Base-by-base conservation (phyloP, 2,797 vertebrate species). In the Poecilia velifera region DNA sequence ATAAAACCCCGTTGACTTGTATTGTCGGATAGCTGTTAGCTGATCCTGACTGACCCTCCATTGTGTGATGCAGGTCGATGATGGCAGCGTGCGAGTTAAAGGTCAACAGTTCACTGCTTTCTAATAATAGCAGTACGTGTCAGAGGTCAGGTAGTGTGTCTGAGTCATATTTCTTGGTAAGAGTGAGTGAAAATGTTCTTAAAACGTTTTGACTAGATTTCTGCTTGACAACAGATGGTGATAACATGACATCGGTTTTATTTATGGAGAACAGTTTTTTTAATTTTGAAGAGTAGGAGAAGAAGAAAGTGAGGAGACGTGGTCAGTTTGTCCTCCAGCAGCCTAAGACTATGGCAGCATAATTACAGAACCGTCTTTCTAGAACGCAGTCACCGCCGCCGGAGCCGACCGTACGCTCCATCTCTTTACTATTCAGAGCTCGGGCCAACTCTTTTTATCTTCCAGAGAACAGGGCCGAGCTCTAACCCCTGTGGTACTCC, bases 1-100 rank as follows among this genome's bases (percentile, higher is more conserved):
- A 68, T 85, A 80, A 85, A 86, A 86, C 88, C 75, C 46, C 0
- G 28, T 20, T 84, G 84, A 82, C 84, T 85, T 20, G 76, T 76
- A 90, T 93, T 93, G 91, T 93, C 18, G 59, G 74, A 76, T 49
- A 71, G 84, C 43, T 6, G 74, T 77, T 72, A 72, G 84, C 81
- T 85, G 79, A 88, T 84, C 79, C 74, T 13, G 55, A 74, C 68
- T 87, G 87, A 88, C 87, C 88, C 80, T 53, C 70, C 81, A 89
- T 91, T 92, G 91, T 93, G 77, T 10, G 79, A 83, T 57, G 43
- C 12, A 28, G 68, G 41, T 25, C 7, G 22, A 45, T 28, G 39
- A 28, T 71, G n/a, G 43, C 41, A 71, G 68, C 41, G 3, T 70
- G 41, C 3, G 41, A 70, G 66, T 43, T 22, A 73, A 36, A 73